Evolutionary conservation across 2,888 invertebrate genomes (phyloP), one percentile per base, ranked within the genome.

Genomic region (Stenodema calcarata): DNA sequence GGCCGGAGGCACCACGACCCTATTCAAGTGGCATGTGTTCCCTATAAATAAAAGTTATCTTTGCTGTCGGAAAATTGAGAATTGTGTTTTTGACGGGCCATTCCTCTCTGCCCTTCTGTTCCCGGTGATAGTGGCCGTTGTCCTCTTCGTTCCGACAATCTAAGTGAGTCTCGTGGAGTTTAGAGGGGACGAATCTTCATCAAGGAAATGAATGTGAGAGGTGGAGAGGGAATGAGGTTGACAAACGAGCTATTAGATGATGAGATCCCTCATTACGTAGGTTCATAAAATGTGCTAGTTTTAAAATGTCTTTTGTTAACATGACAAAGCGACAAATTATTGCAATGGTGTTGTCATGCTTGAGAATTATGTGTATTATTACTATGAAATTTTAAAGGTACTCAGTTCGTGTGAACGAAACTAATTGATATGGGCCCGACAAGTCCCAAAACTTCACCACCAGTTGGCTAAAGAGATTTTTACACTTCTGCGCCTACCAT

Each of bases 41-140:
- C 80, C 80, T 80, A 80, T 80, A 80, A 80, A 80, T 80, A 80
- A 80, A 80, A 80, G 80, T 80, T 80, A 80, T 80, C 80, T 80
- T 80, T 80, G 80, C 54, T 80, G 80, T 80, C 80, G 50, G 80
- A 54, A 50, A 80, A 80, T 80, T 80, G 80, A 50, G 80, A 80
- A 80, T 80, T 80, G 80, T 80, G 80, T 80, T 80, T 80, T 80
- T 80, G 80, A 80, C 80, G 80, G 80, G 80, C 80, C 80, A 80
- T 80, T 50, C 54, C 54, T 80, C 50, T 80, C 73, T 7, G 6
- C 30, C 35, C 73, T 62, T 73, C 73, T 73, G 41, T 73, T 30
- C 73, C 73, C 18, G 23, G 16, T 73, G 73, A 73, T 73, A 73
- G 35, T 18, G 73, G 73, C 18, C 35, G 6, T 30, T 11, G 12